Conservation (phyloP, 2,888 invertebrate genomes). For the Dugesia japonica region DNA sequence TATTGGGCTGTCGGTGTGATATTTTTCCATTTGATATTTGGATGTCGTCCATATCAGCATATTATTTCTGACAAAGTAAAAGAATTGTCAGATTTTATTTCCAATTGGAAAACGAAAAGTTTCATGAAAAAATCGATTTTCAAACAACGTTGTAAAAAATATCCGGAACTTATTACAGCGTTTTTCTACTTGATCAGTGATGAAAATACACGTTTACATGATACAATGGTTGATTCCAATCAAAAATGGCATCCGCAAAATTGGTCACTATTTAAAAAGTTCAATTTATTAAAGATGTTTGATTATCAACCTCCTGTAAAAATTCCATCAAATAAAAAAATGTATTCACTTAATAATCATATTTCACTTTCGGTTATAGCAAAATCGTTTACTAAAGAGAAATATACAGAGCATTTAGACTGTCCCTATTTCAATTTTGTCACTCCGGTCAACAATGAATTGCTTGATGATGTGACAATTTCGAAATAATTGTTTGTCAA, state of each 20-base stretch:
- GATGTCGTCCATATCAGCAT: neutral
- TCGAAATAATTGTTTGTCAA: neutral
- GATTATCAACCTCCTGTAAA: neutral
- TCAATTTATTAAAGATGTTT: neutral
- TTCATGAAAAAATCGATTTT: neutral
- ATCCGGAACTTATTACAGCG: neutral
- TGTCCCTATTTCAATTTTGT: neutral
- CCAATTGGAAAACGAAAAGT: neutral
- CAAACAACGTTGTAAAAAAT: constrained; percentile 12
- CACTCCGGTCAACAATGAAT: constrained; percentile 6
- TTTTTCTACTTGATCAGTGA: neutral
- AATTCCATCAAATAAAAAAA: constrained; percentile 15
- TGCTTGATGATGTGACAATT: neutral
- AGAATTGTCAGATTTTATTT: constrained; percentile 1
- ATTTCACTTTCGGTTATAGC: constrained; percentile 5
- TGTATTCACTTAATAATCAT: constrained; percentile 12
- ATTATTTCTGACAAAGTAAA: neutral
- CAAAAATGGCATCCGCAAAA: neutral
- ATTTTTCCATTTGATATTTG: constrained; percentile 13
- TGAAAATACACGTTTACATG: neutral
- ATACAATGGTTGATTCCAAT: neutral
- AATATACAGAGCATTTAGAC: constrained; percentile 5
- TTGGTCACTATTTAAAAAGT: neutral
- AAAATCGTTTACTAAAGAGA: neutral
- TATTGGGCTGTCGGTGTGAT: neutral